Base-by-base conservation (phyloP, 2,797 vertebrate species). In the Coilia nasus region DNA sequence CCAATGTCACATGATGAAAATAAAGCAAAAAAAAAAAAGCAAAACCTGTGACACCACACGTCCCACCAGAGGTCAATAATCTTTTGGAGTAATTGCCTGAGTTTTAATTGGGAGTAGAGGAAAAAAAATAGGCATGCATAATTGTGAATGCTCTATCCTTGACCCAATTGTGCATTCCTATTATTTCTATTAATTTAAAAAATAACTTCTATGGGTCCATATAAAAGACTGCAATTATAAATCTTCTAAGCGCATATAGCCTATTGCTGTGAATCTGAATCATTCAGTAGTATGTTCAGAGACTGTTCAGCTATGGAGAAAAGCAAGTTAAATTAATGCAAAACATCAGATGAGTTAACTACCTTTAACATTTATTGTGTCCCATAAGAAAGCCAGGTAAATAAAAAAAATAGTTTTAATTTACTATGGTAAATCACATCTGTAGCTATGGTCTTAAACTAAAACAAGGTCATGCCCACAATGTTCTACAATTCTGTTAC, bases 51-150 rank as follows among this genome's bases (percentile, higher is more conserved):
- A 96, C 94, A 96, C 93, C 87, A 89, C 91, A 94, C 95, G 94
- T 96, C 95, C 95, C 96, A 85, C 94, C 88, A 96, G 96, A 96
- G 93, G 95, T 96, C 94, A 96, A 94, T 96, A 97, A 96, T 96
- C 95, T 96, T 94, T 92, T 92, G 92, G 90, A 96, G 96, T 96
- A 97, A 97, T 96, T 96, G 95, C 92, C 91, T 95, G 89, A 93
- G 94, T 92, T 96, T 97, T 97, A 97, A 97, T 95, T 96, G 96
- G 96, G 94, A 93, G 90, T n/a, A 83, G 83, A 57, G 60, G 31
- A 83, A 81, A 95, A 96, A 95, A 92, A 90, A 92, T 91, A 93
- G 94, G 94, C 94, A 92, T 91, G 92, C 92, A 94, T 94, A 93
- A 93, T 92, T 92, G 95, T 91, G 93, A 93, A 93, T 91, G 87